Base-by-base conservation (phyloP, 2,113 vertebrate species). In the Hemiscyllium ocellatum region DNA sequence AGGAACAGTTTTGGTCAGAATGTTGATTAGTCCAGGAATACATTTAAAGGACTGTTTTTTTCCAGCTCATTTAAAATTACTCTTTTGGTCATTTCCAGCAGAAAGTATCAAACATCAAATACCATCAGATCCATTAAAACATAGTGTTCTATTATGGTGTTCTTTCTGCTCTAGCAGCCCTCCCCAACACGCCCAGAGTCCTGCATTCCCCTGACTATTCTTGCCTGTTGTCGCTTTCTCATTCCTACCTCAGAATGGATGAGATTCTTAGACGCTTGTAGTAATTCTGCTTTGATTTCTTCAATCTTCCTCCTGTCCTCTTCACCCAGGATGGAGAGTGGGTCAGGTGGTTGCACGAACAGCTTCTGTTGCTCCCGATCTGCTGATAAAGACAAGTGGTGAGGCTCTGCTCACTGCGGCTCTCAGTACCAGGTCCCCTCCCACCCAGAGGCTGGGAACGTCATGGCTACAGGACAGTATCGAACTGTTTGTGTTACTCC, bases 201-300 rank as follows among this genome's bases (percentile, higher is more conserved):
- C 42, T 47, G 42, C 42, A 47, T 47, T 47, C 42, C 42, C 42
- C 42, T 47, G 42, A 47, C 42, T 47, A 0, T 47, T 47, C 0
- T 47, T 47, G 42, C 42, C 42, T 47, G 42, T 47, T 47, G 42
- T 47, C 42, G 42, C 42, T 93, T 66, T 93, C 89, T 68, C 61
- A 37, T 37, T 17, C 89, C 61, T 50, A 95, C 94, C 94, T 95
- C 37, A 12, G 69, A 6, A 47, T 12, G 13, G 12, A 8, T 52
- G 69, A 50, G 4, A 52, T 96, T 96, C 97, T 96, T 97, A 89
- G 96, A 93, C 10, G 96, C 96, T 13, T 96, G 96, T 66, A 98
- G 97, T 85, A 99, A 98, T 70, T 98, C 97, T 90, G 97, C 97
- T 97, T 99, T 98, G 83, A 99, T 98, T 95, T 97, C 98, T 96